A percentile compares a stretch with the other conserved stretches of the same genome.
phyloP scores from a whole-genome alignment of 2,888 invertebrate species.

The Kuschelorhynchus macadamiae region DNA sequence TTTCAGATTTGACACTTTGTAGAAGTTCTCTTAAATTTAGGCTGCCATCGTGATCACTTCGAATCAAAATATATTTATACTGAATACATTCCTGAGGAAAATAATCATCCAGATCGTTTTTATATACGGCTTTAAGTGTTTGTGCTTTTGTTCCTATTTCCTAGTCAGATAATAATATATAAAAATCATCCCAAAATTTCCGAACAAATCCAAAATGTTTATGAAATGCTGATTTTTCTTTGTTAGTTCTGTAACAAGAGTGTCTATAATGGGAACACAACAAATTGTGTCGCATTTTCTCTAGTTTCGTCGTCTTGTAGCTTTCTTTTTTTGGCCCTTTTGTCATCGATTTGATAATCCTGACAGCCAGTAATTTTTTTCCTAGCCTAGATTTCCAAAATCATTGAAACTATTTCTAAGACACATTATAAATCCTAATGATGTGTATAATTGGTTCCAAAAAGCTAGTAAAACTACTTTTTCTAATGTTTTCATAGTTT shows the following conservation, averaged over 20 bases:
- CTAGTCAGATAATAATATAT: too few species aligned
- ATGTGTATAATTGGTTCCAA: background rate
- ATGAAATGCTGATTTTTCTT: background rate
- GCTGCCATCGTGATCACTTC: background rate
- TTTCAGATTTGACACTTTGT: too few species aligned
- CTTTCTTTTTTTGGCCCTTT: too few species aligned
- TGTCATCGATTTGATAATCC: background rate
- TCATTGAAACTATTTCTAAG: constrained; percentile 1
- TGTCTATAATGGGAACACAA: too few species aligned
- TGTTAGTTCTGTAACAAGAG: too few species aligned
- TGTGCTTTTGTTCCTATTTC: too few species aligned
- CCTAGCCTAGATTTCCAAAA: background rate
- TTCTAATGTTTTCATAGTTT: constrained; percentile 1
- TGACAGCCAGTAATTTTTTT: background rate
- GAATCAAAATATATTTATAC: background rate
- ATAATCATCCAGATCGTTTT: background rate
- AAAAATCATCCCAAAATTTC: background rate
- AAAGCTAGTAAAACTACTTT: background rate
- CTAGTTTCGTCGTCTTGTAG: too few species aligned
- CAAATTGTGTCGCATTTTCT: too few species aligned
- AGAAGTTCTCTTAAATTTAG: too few species aligned
- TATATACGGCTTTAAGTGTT: too few species aligned
- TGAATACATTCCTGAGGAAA: constrained; percentile 1
- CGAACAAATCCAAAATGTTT: too few species aligned
- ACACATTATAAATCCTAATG: background rate